These are phyloP conservation scores for Coelogynopora nodosa DNA, from an alignment of 2,888 invertebrate genomes.

Conservation along the genomic window DNA sequence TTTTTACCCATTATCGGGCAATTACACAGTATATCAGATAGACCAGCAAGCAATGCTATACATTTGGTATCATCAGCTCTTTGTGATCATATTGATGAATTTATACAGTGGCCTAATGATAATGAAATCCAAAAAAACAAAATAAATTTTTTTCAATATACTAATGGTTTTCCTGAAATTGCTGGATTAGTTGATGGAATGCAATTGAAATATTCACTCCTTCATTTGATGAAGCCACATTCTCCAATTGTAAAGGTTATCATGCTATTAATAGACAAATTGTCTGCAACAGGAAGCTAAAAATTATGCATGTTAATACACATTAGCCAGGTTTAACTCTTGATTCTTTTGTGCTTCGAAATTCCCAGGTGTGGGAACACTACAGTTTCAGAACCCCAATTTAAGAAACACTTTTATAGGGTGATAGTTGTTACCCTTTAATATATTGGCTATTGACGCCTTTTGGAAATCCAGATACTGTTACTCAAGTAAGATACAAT, in stretches of 20 bases:
- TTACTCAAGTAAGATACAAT: neutral
- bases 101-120: neutral
- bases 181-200: neutral
- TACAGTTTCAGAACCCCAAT: neutral
- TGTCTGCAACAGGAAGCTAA: neutral
- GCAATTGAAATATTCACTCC: neutral
- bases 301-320: neutral
- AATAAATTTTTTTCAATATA: neutral
- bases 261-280: neutral
- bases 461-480: neutral
- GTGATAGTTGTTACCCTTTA: neutral
- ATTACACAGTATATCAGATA: neutral
- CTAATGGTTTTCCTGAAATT: neutral
- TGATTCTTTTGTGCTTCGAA: neutral
- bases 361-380: neutral
- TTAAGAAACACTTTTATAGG: neutral
- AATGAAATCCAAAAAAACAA: neutral
- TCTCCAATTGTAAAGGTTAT: neutral
- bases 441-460: neutral
- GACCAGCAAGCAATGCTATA: neutral
- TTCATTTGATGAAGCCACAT: neutral
- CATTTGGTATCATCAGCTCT: neutral
- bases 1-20: neutral
- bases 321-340: neutral
- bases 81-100: neutral